A percentile compares a stretch with the other conserved stretches of the same genome.
Evolutionary conservation across 2,797 vertebrate genomes (phyloP).

Genomic region (Clamator glandarius): DNA sequence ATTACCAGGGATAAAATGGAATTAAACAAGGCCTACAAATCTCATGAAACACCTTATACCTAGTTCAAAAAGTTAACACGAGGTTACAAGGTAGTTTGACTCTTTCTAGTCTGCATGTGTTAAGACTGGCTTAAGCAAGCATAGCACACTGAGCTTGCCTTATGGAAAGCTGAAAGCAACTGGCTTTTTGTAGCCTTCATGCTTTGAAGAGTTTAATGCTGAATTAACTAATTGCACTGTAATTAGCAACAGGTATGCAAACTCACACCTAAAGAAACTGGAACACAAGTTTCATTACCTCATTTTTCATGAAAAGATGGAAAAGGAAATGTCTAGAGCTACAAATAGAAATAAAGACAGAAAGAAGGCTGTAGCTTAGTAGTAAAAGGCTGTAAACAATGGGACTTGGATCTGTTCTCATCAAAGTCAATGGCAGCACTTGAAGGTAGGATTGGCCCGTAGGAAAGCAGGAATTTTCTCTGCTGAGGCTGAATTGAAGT

Average conservation of each 20-base stretch:
- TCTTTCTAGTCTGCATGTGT: background rate
- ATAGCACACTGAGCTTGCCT: background rate
- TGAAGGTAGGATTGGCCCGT: background rate
- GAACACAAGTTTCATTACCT: background rate
- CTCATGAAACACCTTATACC: background rate
- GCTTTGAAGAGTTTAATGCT: background rate
- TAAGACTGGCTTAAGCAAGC: background rate
- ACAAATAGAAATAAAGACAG: background rate
- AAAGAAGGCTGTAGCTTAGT: background rate
- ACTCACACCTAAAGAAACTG: background rate
- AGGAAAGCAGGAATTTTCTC: background rate
- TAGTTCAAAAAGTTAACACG: background rate
- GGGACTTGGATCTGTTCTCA: background rate
- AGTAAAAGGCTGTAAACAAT: background rate
- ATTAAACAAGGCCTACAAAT: background rate
- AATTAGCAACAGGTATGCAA: background rate
- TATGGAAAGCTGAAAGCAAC: background rate
- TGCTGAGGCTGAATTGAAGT: background rate
- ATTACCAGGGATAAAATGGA: background rate
- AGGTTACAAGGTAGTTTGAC: background rate
- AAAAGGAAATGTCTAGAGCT: background rate
- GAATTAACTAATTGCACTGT: background rate
- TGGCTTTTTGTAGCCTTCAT: background rate
- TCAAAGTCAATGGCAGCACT: background rate
- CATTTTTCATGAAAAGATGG: background rate